Conservation (phyloP, 2,888 invertebrate genomes). For the Eilema depressum region DNA sequence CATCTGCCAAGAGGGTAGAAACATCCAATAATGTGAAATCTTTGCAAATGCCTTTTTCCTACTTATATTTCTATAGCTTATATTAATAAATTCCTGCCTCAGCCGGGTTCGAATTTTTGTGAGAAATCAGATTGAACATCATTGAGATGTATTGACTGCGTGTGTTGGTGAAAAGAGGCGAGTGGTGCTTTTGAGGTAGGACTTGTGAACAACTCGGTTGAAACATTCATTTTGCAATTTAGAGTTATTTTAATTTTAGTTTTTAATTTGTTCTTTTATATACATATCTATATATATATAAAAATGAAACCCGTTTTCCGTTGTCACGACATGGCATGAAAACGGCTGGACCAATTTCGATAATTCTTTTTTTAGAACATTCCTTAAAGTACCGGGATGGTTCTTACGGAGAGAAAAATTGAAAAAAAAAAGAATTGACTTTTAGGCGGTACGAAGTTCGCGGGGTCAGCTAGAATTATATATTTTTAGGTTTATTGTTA, state of each 20-base stretch:
- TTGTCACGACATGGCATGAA: no score
- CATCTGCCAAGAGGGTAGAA: slow-evolving; percentile 36
- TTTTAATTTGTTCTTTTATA: no score
- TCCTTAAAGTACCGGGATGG: no score
- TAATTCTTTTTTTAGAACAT: no score
- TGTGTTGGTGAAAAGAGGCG: neutral
- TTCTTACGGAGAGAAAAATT: no score
- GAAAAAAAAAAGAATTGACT: no score
- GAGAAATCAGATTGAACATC: slow-evolving; percentile 16
- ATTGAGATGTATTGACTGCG: slow-evolving; percentile 12
- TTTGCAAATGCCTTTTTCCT: slow-evolving; percentile 24
- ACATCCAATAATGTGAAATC: slow-evolving; percentile 45
- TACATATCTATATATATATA: no score
- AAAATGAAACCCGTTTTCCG: no score
- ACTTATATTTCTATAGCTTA: slow-evolving; percentile 26
- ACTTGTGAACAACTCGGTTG: neutral
- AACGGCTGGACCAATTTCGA: no score
- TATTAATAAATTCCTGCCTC: slow-evolving; percentile 22
- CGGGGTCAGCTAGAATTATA: no score
- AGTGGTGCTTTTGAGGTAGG: neutral
- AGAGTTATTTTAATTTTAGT: neutral
- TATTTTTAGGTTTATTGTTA: no score
- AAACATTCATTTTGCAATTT: neutral
- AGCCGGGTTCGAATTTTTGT: slow-evolving; percentile 10
- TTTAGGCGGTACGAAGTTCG: no score